These are phyloP conservation scores for Hippocampus zosterae DNA, from an alignment of 2,113 vertebrate species.

Conservation along the genomic window DNA sequence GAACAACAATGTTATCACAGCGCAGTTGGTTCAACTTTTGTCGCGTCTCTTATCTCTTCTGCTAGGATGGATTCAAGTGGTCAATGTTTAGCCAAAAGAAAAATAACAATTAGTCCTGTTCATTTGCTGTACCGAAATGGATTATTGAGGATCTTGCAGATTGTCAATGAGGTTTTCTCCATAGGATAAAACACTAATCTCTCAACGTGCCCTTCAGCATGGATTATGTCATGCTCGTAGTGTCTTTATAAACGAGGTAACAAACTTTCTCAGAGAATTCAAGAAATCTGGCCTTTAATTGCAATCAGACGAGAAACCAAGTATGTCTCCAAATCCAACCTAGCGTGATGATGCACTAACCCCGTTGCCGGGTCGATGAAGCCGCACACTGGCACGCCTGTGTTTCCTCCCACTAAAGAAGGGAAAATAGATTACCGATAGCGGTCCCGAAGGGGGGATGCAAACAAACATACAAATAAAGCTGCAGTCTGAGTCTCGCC, in stretches of 20 bases:
- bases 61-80: slow-evolving; percentile 1
- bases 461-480: slow-evolving; percentile 70
- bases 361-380: slow-evolving; percentile 68
- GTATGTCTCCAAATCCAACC: slow-evolving; percentile 64
- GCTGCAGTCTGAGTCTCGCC: slow-evolving; percentile 62
- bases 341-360: slow-evolving; percentile 68
- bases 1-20: slow-evolving; percentile 32
- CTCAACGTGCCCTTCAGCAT: slow-evolving; percentile 22
- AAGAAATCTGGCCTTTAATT: slow-evolving; percentile 51
- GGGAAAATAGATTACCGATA: slow-evolving; percentile 74
- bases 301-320: slow-evolving; percentile 59
- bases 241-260: slow-evolving; percentile 25
- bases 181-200: slow-evolving; percentile 55
- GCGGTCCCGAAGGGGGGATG: slow-evolving; percentile 40
- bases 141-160: slow-evolving; percentile 56
- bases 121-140: slow-evolving; percentile 58
- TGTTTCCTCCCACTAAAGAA: slow-evolving; percentile 66
- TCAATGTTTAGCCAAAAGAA: slow-evolving; percentile 12
- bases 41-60: slow-evolving; percentile 12
- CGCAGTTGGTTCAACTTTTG: slow-evolving; percentile 7
- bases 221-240: background rate
- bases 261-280: slow-evolving; percentile 45
- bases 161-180: slow-evolving; percentile 56
- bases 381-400: slow-evolving; percentile 60
- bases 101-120: slow-evolving; percentile 45